These are phyloP conservation scores for Diadophis punctatus DNA, from an alignment of 2,113 vertebrate genomes.

Conservation along the genomic window DNA sequence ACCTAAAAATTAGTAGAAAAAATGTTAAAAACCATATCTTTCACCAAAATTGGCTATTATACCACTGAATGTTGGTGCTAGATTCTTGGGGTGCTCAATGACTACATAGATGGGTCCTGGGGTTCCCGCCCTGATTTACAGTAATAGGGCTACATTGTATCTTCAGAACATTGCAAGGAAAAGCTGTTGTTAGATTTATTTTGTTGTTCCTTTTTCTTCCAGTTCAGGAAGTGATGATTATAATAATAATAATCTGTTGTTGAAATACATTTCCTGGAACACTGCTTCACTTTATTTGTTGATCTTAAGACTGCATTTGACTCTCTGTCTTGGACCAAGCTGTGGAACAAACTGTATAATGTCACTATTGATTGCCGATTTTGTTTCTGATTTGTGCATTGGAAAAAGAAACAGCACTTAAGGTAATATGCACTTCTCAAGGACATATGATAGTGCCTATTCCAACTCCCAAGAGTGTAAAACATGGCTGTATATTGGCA, in stretches of 20 bases:
- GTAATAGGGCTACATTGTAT: neutral
- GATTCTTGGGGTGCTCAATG: neutral
- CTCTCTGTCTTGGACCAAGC: no score
- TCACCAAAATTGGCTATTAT: neutral
- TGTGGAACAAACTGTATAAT: no score
- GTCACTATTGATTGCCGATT: neutral
- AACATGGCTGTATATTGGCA: neutral
- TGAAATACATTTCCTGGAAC: no score
- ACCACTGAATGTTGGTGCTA: neutral
- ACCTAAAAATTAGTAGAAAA: neutral
- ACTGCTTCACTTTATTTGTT: no score
- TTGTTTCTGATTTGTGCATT: neutral
- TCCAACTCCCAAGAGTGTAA: neutral
- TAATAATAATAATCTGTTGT: neutral
- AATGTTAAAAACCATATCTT: neutral
- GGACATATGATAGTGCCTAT: neutral
- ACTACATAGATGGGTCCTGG: neutral
- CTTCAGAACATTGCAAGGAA: neutral
- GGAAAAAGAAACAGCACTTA: neutral
- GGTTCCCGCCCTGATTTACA: neutral
- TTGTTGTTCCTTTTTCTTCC: neutral
- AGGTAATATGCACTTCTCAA: neutral
- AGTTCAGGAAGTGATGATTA: neutral
- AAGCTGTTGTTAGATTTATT: neutral
- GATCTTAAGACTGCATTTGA: no score